Evolutionary conservation across 2,113 vertebrate species (phyloP).

Genomic region (Brachirus orientalis): DNA sequence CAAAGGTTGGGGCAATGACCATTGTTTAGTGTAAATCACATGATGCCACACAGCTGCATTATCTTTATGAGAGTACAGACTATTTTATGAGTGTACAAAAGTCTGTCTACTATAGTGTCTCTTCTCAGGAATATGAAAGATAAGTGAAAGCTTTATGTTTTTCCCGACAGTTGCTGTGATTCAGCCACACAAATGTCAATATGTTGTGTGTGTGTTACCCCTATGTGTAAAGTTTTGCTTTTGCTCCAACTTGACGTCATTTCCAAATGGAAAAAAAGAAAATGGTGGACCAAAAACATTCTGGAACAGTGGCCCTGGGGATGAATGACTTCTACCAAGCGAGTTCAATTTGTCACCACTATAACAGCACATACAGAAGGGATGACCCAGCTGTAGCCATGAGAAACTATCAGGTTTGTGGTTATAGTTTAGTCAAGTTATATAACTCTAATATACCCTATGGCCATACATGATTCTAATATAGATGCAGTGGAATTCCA

Average conservation of each 20-base stretch:
- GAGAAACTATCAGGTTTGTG: not conserved
- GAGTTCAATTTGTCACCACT: conserved; percentile 14
- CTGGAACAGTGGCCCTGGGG: conserved; percentile 8
- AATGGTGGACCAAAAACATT: not conserved
- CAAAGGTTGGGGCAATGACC: conserved; percentile 11
- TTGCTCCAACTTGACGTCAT: not conserved
- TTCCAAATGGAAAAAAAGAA: not conserved
- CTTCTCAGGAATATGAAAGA: conserved; percentile 15
- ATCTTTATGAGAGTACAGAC: conserved; percentile 45
- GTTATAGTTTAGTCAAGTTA: conserved; percentile 1
- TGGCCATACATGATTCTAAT: not conserved
- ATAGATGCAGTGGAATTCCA: not conserved
- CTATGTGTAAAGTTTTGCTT: not conserved
- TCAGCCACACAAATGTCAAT: not conserved
- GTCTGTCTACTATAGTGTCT: conserved; percentile 7
- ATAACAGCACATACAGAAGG: not conserved
- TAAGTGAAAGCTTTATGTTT: not conserved
- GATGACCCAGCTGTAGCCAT: not conserved
- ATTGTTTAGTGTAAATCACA: not conserved
- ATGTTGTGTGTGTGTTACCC: not conserved
- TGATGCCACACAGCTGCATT: not conserved
- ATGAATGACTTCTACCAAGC: conserved; percentile 4
- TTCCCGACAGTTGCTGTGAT: not conserved
- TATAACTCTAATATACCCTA: not conserved
- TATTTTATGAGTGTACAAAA: conserved; percentile 54